phyloP scores from a whole-genome alignment of 2,888 invertebrate genomes.

The Eretmocerus hayati region DNA sequence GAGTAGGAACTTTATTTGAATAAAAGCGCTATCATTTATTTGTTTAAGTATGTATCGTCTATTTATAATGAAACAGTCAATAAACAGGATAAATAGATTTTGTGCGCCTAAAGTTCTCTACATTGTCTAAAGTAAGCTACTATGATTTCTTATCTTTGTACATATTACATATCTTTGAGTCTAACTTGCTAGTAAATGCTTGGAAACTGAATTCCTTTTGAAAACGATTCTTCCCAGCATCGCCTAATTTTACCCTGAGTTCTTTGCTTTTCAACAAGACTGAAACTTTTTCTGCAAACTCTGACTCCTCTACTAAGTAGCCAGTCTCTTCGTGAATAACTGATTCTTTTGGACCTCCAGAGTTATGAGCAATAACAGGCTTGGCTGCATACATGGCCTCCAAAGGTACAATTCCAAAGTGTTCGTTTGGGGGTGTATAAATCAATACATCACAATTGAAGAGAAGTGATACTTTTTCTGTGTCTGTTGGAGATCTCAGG shows the following conservation, averaged over 20 bases:
- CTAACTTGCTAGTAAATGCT: slow-evolving; percentile 66
- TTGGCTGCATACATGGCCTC: slow-evolving; percentile 94
- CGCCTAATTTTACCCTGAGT: slow-evolving; percentile 62
- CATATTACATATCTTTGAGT: slow-evolving; percentile 44
- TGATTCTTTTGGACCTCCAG: slow-evolving; percentile 94
- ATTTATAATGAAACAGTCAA: slow-evolving; percentile 17
- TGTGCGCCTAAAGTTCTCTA: background rate
- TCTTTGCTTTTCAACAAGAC: slow-evolving; percentile 59
- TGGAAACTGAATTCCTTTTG: slow-evolving; percentile 75
- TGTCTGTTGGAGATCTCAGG: slow-evolving; percentile 80
- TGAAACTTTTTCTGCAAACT: slow-evolving; percentile 73
- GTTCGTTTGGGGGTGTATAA: slow-evolving; percentile 95
- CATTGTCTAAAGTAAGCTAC: slow-evolving; percentile 11
- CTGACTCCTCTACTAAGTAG: slow-evolving; percentile 65
- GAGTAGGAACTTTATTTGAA: slow-evolving; percentile 13
- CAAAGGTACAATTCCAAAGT: slow-evolving; percentile 98
- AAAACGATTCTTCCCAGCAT: slow-evolving; percentile 67
- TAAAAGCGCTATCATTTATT: slow-evolving; percentile 16
- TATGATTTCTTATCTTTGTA: slow-evolving; percentile 22
- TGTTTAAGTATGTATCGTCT: slow-evolving; percentile 17
- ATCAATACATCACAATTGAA: slow-evolving; percentile 69
- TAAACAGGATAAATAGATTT: slow-evolving; percentile 16
- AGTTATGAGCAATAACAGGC: slow-evolving; percentile 91
- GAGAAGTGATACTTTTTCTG: slow-evolving; percentile 76
- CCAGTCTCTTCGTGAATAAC: slow-evolving; percentile 74